These are phyloP conservation scores for Urocolius indicus DNA, from an alignment of 2,113 vertebrate species.

Conservation along the genomic window DNA sequence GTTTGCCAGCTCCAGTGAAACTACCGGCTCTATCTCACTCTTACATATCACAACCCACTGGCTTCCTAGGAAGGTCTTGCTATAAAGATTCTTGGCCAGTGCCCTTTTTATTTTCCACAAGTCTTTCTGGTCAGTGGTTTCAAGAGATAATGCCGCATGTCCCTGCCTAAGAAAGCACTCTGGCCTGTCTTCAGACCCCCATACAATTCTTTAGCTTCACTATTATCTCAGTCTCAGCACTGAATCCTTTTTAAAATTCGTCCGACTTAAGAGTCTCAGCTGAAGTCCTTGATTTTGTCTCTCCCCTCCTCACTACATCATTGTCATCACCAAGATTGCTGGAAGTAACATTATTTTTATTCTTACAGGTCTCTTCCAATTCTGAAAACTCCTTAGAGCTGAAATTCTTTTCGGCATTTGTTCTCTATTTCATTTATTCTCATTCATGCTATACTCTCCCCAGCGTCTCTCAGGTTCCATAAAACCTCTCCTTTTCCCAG, in stretches of 20 bases:
- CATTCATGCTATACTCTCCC: background rate
- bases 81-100: background rate
- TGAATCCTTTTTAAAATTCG: background rate
- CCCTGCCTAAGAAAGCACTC: background rate
- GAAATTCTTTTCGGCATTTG: background rate
- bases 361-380: background rate
- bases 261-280: background rate
- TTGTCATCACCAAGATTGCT: background rate
- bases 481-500: background rate
- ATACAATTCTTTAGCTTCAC: background rate
- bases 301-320: background rate
- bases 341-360: background rate
- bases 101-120: background rate
- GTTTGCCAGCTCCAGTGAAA: background rate
- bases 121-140: background rate
- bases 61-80: background rate
- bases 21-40: background rate
- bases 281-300: background rate
- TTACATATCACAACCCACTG: background rate
- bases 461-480: background rate
- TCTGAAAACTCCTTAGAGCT: background rate
- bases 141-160: background rate
- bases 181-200: background rate
- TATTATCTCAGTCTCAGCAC: background rate
- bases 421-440: background rate